phyloP scores from a whole-genome alignment of 2,113 vertebrate genomes.

The Brachypodius melanocephalos region DNA sequence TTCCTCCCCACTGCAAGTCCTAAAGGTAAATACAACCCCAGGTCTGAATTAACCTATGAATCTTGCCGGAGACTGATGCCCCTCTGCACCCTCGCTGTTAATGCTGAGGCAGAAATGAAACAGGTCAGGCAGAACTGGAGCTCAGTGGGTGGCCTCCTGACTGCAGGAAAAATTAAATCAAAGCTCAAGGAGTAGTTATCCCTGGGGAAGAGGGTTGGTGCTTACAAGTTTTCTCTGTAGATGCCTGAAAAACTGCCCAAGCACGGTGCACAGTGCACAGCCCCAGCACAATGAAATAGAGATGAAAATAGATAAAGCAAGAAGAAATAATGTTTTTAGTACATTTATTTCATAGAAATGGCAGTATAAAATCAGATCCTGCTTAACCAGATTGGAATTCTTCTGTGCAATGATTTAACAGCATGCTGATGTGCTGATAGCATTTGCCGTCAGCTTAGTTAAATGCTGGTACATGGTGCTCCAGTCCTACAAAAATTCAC shows the following conservation, averaged over 20 bases:
- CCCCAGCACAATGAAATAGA: background rate
- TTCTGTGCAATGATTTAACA: conserved; percentile 38
- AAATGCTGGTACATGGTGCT: background rate
- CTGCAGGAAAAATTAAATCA: conserved; percentile 36
- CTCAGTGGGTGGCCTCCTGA: conserved; percentile 35
- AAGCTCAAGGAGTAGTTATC: conserved; percentile 17
- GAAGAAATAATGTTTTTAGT: background rate
- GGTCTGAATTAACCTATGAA: background rate
- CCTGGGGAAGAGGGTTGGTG: conserved; percentile 3
- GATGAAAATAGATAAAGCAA: background rate
- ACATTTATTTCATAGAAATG: background rate
- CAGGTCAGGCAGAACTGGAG: background rate
- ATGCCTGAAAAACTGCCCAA: background rate
- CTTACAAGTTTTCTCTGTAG: background rate
- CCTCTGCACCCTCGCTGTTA: background rate
- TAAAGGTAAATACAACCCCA: background rate
- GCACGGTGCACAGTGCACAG: accelerated
- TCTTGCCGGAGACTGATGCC: background rate
- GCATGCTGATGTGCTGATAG: background rate
- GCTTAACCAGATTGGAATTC: conserved; percentile 27
- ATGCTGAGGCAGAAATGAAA: background rate
- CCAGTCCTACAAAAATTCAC: conserved; percentile 4
- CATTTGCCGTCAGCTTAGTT: background rate
- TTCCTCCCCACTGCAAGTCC: background rate
- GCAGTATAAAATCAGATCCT: background rate